A percentile compares a stretch with the other conserved stretches of the same genome.
Evolutionary conservation across 2,797 vertebrate species (phyloP).

Genomic region (Phylloscopus collybita): DNA sequence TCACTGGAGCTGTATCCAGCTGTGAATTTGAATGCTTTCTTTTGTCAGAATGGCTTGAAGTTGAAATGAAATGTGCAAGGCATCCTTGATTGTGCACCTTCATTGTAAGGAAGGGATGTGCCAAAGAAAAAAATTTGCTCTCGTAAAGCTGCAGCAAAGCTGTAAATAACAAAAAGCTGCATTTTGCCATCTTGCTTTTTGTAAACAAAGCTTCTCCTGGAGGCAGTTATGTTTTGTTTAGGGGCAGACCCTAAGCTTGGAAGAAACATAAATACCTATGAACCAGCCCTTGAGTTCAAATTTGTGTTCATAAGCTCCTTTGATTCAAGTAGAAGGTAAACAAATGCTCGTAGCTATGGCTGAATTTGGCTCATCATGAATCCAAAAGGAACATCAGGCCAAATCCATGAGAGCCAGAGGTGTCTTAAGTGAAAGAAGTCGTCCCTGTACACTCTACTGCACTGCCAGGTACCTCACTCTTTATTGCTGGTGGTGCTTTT

Average conservation of each 20-base stretch:
- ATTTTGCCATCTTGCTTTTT: neutral
- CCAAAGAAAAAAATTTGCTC: neutral
- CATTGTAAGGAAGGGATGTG: neutral
- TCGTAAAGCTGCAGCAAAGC: neutral
- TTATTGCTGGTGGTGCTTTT: neutral
- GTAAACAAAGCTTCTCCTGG: neutral
- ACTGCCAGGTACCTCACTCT: neutral
- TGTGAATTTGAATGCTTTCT: constrained; percentile 19
- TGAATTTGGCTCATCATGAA: neutral
- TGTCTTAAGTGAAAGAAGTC: neutral
- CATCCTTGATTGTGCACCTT: neutral
- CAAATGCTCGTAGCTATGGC: neutral
- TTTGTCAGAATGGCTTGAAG: neutral
- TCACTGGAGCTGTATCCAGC: neutral
- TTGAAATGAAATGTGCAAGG: neutral
- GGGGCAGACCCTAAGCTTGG: neutral
- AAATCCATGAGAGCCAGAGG: neutral
- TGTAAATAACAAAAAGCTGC: neutral
- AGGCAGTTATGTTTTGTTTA: neutral
- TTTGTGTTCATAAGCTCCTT: neutral
- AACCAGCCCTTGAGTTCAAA: neutral
- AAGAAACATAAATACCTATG: neutral
- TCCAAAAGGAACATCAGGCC: neutral
- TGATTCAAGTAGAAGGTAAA: neutral
- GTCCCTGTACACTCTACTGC: neutral